A percentile compares a stretch with the other conserved stretches of the same genome.
These are phyloP conservation scores for Andrena dorsata DNA, from an alignment of 2,888 invertebrate genomes.

Conservation along the genomic window DNA sequence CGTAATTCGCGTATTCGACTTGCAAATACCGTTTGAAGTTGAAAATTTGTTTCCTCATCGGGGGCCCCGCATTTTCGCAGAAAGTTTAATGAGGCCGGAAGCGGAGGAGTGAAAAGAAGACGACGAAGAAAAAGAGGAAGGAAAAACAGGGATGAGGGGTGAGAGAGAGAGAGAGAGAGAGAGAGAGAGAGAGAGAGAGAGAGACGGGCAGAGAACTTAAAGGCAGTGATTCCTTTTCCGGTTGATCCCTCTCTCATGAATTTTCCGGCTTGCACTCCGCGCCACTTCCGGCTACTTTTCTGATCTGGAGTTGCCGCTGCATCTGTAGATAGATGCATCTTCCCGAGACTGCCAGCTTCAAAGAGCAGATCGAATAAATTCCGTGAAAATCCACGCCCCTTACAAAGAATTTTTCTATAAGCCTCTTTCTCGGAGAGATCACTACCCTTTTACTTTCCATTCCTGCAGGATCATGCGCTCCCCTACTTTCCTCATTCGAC, in stretches of 20 bases:
- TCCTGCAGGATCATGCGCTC: neutral
- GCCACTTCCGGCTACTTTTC: slow-evolving; percentile 70
- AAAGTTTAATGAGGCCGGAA: slow-evolving; percentile 46
- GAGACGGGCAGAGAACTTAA: slow-evolving; percentile 18
- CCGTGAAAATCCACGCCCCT: slow-evolving; percentile 51
- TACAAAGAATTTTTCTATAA: slow-evolving; percentile 50
- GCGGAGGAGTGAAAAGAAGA: slow-evolving; percentile 1
- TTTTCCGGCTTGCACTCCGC: slow-evolving; percentile 68
- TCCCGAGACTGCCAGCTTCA: slow-evolving; percentile 31
- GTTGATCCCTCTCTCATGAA: slow-evolving; percentile 74
- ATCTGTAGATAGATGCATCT: slow-evolving; percentile 39
- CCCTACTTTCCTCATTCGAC: slow-evolving; percentile 12
- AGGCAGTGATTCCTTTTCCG: slow-evolving; percentile 67
- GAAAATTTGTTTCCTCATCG: slow-evolving; percentile 55
- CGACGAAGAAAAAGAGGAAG: neutral
- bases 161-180: neutral
- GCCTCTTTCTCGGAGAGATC: slow-evolving; percentile 40
- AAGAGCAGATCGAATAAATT: slow-evolving; percentile 58
- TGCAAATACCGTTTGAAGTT: slow-evolving; percentile 56
- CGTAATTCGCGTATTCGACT: slow-evolving; percentile 16
- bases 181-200: neutral
- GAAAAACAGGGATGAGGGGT: neutral
- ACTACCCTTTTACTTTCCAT: slow-evolving; percentile 20
- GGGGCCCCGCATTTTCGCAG: slow-evolving; percentile 14
- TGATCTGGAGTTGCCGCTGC: slow-evolving; percentile 46